These are phyloP conservation scores for Scaptomyza hsui DNA, from an alignment of 1,140 invertebrate genomes.

Conservation along the genomic window DNA sequence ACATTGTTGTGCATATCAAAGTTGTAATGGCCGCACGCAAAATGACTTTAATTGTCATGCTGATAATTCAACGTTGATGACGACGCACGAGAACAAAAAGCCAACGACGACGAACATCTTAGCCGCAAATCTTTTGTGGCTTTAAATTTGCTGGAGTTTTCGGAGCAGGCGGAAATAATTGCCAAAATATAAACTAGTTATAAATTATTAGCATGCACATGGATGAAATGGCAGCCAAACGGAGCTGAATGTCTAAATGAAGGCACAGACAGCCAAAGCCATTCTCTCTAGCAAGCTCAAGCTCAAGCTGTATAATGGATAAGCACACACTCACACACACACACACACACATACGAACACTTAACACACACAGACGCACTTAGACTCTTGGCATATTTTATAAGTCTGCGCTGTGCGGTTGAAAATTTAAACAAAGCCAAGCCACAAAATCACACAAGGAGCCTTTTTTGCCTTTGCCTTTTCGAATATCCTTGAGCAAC, in stretches of 20 bases:
- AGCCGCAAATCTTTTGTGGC: constrained; percentile 35
- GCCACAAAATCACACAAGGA: constrained; percentile 51
- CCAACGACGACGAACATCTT: not conserved
- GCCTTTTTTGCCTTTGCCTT: constrained; percentile 30
- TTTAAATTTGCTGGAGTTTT: constrained; percentile 11
- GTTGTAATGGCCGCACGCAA: constrained; percentile 62
- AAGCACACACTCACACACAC: constrained; percentile 24
- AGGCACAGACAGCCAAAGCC: constrained; percentile 40
- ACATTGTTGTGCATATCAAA: constrained; percentile 50
- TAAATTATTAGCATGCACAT: constrained; percentile 72
- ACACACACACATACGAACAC: constrained; percentile 16
- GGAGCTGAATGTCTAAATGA: constrained; percentile 54
- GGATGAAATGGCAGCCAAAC: constrained; percentile 51
- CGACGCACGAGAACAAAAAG: not conserved
- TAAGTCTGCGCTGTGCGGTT: constrained; percentile 60
- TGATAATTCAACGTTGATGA: constrained; percentile 26
- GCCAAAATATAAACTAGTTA: constrained; percentile 81
- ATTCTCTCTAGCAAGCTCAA: too few species aligned
- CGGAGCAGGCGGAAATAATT: constrained; percentile 64
- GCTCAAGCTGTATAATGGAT: constrained; percentile 64
- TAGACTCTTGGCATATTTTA: constrained; percentile 67
- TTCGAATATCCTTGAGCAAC: constrained; percentile 39
- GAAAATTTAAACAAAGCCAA: constrained; percentile 74
- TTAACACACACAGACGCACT: constrained; percentile 15
- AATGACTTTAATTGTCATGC: constrained; percentile 67